phyloP scores from a whole-genome alignment of 2,888 invertebrate species.

The Spodoptera picta region DNA sequence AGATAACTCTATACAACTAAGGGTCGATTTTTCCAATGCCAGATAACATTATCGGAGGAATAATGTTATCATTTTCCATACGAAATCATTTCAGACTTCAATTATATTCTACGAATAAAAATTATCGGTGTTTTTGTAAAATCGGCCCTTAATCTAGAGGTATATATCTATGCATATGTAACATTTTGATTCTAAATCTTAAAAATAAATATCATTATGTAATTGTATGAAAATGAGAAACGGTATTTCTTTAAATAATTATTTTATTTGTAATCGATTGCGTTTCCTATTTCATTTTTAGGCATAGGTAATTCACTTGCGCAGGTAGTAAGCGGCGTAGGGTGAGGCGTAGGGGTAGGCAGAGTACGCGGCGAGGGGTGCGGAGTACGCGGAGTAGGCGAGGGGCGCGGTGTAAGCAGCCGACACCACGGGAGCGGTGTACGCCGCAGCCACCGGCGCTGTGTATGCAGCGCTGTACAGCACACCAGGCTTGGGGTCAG shows the following conservation, averaged over 20 bases:
- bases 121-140: too few species aligned
- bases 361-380: slow-evolving; percentile 53
- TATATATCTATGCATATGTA: too few species aligned
- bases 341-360: slow-evolving; percentile 46
- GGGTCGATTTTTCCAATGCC: too few species aligned
- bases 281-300: not conserved
- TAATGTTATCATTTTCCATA: too few species aligned
- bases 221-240: not conserved
- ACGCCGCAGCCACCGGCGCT: slow-evolving; percentile 64
- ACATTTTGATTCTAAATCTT: too few species aligned
- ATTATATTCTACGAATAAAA: too few species aligned
- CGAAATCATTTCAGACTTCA: too few species aligned
- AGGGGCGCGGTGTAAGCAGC: slow-evolving; percentile 69
- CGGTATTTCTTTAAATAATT: not conserved
- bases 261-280: not conserved
- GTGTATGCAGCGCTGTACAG: slow-evolving; percentile 56
- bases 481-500: slow-evolving; percentile 61
- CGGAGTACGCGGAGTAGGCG: slow-evolving; percentile 24
- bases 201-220: too few species aligned
- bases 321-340: slow-evolving; percentile 18
- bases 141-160: too few species aligned
- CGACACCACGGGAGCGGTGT: slow-evolving; percentile 72
- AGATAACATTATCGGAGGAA: too few species aligned
- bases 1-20: too few species aligned
- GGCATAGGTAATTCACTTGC: not conserved